phyloP scores from a whole-genome alignment of 2,888 invertebrate genomes.

The Trichogramma evanescens region DNA sequence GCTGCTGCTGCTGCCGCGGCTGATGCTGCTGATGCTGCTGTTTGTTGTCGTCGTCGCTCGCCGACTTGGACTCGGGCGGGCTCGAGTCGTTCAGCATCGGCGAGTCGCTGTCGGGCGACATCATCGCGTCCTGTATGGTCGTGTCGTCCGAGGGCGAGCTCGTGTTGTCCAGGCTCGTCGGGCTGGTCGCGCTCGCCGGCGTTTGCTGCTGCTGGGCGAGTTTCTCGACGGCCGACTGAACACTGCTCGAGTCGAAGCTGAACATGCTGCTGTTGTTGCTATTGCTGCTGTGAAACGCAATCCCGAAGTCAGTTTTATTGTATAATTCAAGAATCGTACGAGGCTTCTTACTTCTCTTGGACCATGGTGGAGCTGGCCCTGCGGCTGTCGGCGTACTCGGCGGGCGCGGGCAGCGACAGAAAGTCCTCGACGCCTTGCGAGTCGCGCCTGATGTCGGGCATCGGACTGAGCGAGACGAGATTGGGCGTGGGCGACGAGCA shows the following conservation, averaged over 20 bases:
- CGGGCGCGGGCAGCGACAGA: slow-evolving; percentile 65
- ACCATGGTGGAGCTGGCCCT: slow-evolving; percentile 47
- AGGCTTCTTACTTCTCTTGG: neutral
- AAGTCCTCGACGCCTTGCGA: slow-evolving; percentile 54
- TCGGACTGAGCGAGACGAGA: slow-evolving; percentile 59
- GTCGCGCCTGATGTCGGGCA: slow-evolving; percentile 59
- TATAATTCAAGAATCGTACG: too few species aligned
- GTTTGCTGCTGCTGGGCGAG: slow-evolving; percentile 22
- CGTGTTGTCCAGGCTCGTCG: slow-evolving; percentile 29
- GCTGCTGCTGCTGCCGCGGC: slow-evolving; percentile 3
- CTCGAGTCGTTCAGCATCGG: too few species aligned
- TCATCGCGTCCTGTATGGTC: slow-evolving; percentile 39
- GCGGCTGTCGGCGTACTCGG: slow-evolving; percentile 76
- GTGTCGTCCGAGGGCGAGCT: slow-evolving; percentile 41
- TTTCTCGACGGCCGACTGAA: slow-evolving; percentile 22
- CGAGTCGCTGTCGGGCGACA: slow-evolving; percentile 42
- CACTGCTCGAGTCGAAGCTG: slow-evolving; percentile 29
- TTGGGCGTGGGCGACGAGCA: slow-evolving; percentile 53
- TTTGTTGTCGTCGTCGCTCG: neutral
- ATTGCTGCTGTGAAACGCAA: neutral
- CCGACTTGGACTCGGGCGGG: slow-evolving; percentile 21
- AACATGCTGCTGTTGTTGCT: slow-evolving; percentile 27
- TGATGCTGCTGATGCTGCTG: too few species aligned
- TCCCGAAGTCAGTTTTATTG: neutral
- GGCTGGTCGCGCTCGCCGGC: slow-evolving; percentile 31